Evolutionary conservation across 2,113 vertebrate species (phyloP).

Genomic region (Pluvianellus socialis): DNA sequence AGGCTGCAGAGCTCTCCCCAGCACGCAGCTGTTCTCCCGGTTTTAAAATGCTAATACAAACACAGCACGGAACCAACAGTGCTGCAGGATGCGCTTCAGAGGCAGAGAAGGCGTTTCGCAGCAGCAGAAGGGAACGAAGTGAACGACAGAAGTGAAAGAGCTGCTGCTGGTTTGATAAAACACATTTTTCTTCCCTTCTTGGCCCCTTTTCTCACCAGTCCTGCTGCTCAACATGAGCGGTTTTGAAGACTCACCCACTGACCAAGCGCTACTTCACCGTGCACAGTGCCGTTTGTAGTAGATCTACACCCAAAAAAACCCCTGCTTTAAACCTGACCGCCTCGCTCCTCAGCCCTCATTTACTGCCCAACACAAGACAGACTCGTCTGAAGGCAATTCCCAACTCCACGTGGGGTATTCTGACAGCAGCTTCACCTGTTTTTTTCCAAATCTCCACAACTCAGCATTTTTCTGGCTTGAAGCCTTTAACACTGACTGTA

Average conservation of each 20-base stretch:
- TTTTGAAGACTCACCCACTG: neutral
- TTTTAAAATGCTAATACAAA: conserved; percentile 55
- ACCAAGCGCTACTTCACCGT: neutral
- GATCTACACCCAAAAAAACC: neutral
- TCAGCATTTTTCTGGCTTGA: neutral
- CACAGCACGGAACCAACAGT: neutral
- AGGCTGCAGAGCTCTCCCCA: conserved; percentile 12
- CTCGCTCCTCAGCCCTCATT: neutral
- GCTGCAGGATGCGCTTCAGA: neutral
- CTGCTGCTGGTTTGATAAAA: neutral
- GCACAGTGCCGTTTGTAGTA: neutral
- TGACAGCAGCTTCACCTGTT: neutral
- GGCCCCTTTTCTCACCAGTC: neutral
- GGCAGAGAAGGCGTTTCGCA: fast-evolving
- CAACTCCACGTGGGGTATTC: neutral
- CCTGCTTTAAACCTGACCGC: neutral
- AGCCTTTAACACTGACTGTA: neutral
- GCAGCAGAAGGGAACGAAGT: neutral
- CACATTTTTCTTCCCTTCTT: neutral
- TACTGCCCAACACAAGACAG: neutral
- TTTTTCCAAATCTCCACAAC: neutral
- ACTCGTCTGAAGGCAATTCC: neutral
- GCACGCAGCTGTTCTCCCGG: conserved; percentile 56
- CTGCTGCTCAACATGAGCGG: neutral
- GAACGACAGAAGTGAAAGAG: neutral